Evolutionary conservation across 64 coral and sea anemone genomes (phyloP), one percentile per base, ranked within the genome.

Genomic region (Orbicella faveolata): DNA sequence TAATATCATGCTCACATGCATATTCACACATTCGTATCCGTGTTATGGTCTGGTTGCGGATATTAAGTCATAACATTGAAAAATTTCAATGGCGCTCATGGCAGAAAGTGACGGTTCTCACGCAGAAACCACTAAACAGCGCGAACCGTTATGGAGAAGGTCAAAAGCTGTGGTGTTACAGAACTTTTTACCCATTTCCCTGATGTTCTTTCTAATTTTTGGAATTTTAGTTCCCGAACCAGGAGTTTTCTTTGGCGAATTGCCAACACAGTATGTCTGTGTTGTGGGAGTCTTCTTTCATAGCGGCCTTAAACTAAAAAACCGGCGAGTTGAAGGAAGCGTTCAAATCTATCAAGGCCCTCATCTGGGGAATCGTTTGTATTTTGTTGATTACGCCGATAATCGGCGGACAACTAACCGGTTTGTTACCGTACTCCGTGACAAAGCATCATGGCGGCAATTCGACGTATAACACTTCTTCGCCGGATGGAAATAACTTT

Each of bases 231-330:
- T 74, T n/a, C 93, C 93, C 20, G 61, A 90, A 55, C 93, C 93
- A 8, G 93, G 93, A 7, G 75, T 90, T 4, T 94, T 90, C 77
- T 90, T 94, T 52, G 90, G 93, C 88, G 83, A 94, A 94, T 75
- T 89, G 10, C 93, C 93, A 44, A 94, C 93, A 51, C 93, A 94
- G 30, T 94, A 90, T 66, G 78, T 94, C 41, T 94, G 93, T 55
- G 89, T 94, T 8, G 88, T 94, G 19, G 63, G 82, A 16, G 15
- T 94, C 0, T 94, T 94, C 86, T 77, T 90, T 63, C 93, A 94
- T 75, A 94, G 93, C 41, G 93, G 93, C 64, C 75, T 94, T 30
- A 94, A 94, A 62, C 75, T 94, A 23, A 90, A 87, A 80, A 94
- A n/a, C 93, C 11, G 93, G 93, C 41, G 93, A 94, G 81, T 76